Percentiles rank a stretch among this genome's conserved stretches.
Evolutionary conservation across 2,113 vertebrate species (phyloP).

Genomic region (Chionodraco myersi): DNA sequence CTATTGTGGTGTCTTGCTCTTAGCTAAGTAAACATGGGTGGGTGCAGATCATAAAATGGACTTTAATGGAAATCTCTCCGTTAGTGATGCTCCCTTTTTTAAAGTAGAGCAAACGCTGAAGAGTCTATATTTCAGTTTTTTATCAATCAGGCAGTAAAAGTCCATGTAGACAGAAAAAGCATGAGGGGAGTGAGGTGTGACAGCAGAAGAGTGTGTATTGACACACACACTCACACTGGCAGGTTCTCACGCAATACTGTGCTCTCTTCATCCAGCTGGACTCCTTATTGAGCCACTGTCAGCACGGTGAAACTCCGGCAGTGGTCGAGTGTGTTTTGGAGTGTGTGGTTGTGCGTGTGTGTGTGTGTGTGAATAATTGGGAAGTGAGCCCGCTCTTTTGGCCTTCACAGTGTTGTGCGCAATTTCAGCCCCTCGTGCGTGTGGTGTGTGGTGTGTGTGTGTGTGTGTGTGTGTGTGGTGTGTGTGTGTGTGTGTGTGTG

Average conservation of each 20-base stretch:
- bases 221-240: constrained; percentile 41
- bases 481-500: too few relatives aligned
- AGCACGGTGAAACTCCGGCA: constrained; percentile 56
- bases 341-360: not conserved
- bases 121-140: constrained; percentile 19
- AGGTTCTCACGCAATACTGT: constrained; percentile 34
- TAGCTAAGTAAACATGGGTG: constrained; percentile 50
- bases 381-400: constrained; percentile 51
- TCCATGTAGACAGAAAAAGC: not conserved
- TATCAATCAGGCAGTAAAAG: constrained; percentile 33
- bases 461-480: too few relatives aligned
- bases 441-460: too few relatives aligned
- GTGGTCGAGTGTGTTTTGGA: not conserved
- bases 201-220: constrained; percentile 35
- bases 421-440: constrained; percentile 68
- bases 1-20: constrained; percentile 28
- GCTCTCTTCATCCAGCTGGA: constrained; percentile 45
- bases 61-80: constrained; percentile 27
- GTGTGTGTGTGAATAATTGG: constrained; percentile 48
- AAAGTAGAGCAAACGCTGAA: constrained; percentile 1
- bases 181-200: constrained; percentile 19
- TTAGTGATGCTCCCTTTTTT: constrained; percentile 11
- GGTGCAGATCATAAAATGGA: constrained; percentile 23
- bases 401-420: constrained; percentile 58
- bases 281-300: constrained; percentile 57